Percentiles rank a stretch among this genome's conserved stretches.
Evolutionary conservation across 2,797 vertebrate genomes (phyloP).

Genomic region (Enoplosus armatus): DNA sequence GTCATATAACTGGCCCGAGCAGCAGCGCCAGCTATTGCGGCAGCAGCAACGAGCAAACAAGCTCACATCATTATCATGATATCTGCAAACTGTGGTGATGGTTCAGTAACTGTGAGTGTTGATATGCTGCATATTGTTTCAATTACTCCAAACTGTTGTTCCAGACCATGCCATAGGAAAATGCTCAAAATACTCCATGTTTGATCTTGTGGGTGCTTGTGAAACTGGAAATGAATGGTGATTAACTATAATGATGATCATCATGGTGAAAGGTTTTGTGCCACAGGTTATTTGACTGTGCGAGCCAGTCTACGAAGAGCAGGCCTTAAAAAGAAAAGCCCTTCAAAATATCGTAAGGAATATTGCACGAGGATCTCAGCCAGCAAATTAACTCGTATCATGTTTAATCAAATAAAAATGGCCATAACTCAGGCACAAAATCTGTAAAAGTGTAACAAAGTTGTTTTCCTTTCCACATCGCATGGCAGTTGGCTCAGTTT

Average conservation of each 20-base stretch:
- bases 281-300: conserved; percentile 79
- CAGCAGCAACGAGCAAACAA: conserved; percentile 62
- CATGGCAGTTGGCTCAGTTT: conserved; percentile 27
- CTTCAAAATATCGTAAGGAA: conserved; percentile 20
- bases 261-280: conserved; percentile 78
- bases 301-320: conserved; percentile 42
- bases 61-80: conserved; percentile 70
- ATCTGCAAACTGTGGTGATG: conserved; percentile 79
- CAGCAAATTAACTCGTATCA: conserved; percentile 14
- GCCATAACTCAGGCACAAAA: conserved; percentile 7
- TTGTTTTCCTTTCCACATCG: conserved; percentile 33
- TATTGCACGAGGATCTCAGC: conserved; percentile 3
- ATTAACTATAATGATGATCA: conserved; percentile 83
- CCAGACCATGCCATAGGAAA: conserved; percentile 71
- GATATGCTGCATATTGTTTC: conserved; percentile 81
- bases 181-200: conserved; percentile 78
- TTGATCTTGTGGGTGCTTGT: conserved; percentile 83
- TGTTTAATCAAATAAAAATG: conserved; percentile 12
- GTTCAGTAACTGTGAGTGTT: conserved; percentile 81
- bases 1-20: background rate
- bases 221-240: conserved; percentile 83
- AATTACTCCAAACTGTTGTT: conserved; percentile 80
- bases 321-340: conserved; percentile 40
- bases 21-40: conserved; percentile 21
- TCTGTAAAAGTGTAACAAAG: conserved; percentile 21